Evolutionary conservation across 2,113 vertebrate species (phyloP), one percentile per base, ranked within the genome.

Genomic region (Spheniscus mendiculus): DNA sequence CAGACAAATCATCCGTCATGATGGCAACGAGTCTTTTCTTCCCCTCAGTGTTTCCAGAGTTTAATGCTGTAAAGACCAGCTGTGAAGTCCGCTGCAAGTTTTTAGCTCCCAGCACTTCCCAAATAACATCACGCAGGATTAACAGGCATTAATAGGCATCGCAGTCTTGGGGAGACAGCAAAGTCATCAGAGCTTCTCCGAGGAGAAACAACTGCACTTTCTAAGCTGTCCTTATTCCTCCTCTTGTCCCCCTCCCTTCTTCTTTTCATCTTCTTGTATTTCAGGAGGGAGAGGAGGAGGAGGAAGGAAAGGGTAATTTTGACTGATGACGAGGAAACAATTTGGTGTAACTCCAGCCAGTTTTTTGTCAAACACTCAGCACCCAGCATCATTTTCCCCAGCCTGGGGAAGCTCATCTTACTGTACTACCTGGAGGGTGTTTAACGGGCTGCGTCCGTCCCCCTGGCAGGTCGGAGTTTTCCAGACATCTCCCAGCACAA

Each of bases 291-390:
- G 34, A 84, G 69, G 73, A 93, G 45, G n/a, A 87, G 85, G 73
- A 89, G 84, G 87, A 92, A 85, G 72, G 89, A 90, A 88, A 72
- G 63, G 63, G 53, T 73, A 63, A 89, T 89, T 96, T 72, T 96
- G 91, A 95, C 92, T 86, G 92, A 94, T 91, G 91, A 91, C 3
- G 44, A 89, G 59, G 93, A 91, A 96, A 72, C 32, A 16, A 73
- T 87, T 81, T 55, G 80, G 47, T 53, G 87, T 45, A 97, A 90
- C 73, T 40, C 9, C 52, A 92, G 84, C 78, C 90, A 72, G 56
- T 13, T 85, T 91, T 80, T 87, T 97, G 95, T 95, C 94, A 93
- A 92, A 55, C 81, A 91, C 91, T 93, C 92, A 95, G 85, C 82
- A 90, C 87, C 88, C 95, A 90, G 84, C 52, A 79, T 67, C 70